Conservation (phyloP, 2,113 vertebrate species). For the Clinocottus analis region DNA sequence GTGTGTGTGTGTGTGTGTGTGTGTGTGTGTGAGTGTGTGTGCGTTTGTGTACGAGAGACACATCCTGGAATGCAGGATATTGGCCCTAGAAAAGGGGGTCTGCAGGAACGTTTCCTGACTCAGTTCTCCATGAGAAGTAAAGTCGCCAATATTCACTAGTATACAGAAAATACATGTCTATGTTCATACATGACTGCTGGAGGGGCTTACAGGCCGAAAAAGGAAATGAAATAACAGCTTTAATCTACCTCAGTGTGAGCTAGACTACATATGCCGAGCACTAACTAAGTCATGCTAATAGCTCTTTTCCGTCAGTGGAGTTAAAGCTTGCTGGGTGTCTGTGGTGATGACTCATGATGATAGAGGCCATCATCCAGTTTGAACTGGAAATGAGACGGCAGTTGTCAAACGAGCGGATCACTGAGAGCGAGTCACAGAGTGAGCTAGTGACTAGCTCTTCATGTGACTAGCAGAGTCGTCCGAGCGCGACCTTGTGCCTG, state of each 20-base stretch:
- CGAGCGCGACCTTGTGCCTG: background rate
- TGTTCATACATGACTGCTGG: no score
- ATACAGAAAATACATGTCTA: no score
- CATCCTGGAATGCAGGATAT: background rate
- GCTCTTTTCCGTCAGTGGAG: no score
- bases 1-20: no score
- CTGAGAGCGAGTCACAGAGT: background rate
- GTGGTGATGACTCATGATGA: background rate
- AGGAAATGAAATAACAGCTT: no score
- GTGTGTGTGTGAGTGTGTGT: no score
- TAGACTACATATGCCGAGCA: no score
- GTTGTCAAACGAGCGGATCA: background rate
- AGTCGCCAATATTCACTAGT: background rate
- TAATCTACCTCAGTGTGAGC: no score
- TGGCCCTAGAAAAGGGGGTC: background rate
- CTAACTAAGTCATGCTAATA: no score
- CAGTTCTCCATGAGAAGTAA: background rate
- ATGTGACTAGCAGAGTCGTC: slow-evolving; percentile 33
- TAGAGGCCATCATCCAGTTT: background rate
- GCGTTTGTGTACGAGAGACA: background rate
- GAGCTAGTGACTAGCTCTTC: background rate
- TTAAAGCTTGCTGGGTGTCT: background rate
- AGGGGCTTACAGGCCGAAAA: no score
- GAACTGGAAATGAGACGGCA: background rate
- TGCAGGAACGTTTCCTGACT: background rate